Conservation (phyloP, 2,888 invertebrate species). For the Hirtodrosophila histrioides region DNA sequence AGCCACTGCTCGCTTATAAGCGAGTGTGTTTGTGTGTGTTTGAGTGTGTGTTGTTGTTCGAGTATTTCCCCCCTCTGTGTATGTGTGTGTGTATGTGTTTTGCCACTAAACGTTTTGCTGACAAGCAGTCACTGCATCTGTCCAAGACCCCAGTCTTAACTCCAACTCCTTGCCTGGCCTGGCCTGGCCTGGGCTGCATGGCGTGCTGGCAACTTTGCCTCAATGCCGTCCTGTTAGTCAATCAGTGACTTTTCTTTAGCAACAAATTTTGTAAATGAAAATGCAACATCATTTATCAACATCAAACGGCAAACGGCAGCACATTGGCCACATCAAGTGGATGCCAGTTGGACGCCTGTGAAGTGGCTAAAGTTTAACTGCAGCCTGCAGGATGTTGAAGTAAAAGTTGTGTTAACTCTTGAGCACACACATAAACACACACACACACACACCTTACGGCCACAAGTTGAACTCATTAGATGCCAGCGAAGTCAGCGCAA, state of each 20-base stretch:
- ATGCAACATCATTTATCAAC: conserved; percentile 79
- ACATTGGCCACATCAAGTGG: conserved; percentile 65
- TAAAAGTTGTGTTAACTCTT: conserved; percentile 38
- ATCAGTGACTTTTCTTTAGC: conserved; percentile 76
- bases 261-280: conserved; percentile 77
- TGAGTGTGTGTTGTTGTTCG: conserved; percentile 12
- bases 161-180: conserved; percentile 2
- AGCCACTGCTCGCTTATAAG: conserved; percentile 39
- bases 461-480: conserved; percentile 67
- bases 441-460: conserved; percentile 45
- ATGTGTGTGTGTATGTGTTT: conserved; percentile 45
- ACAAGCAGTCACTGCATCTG: conserved; percentile 73
- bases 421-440: conserved; percentile 31
- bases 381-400: conserved; percentile 42
- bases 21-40: conserved; percentile 12
- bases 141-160: conserved; percentile 24
- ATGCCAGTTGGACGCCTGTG: conserved; percentile 44
- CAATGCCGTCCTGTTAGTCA: conserved; percentile 68
- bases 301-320: conserved; percentile 71
- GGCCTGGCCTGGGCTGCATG: conserved; percentile 1
- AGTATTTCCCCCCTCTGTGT: conserved; percentile 22
- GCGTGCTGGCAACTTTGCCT: conserved; percentile 46
- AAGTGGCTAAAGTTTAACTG: conserved; percentile 49
- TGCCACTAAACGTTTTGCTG: conserved; percentile 77
- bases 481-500: conserved; percentile 38